Conservation (phyloP, 2,888 invertebrate genomes). For the Tridacna gigas region DNA sequence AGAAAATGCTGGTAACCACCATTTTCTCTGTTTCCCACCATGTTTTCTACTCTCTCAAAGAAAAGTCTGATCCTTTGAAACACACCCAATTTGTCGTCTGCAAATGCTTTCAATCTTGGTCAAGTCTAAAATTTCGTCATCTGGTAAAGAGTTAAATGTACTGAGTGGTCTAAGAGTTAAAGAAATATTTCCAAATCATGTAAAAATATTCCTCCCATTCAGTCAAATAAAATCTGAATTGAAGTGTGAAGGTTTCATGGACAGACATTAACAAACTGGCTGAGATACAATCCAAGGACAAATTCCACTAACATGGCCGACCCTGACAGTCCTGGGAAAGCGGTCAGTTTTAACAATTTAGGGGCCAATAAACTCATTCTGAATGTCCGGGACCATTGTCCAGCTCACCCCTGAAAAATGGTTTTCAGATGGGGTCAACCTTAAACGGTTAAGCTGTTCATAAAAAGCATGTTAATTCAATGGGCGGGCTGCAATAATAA, state of each 20-base stretch:
- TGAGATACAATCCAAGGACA: slow-evolving; percentile 31
- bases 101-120: too few species aligned
- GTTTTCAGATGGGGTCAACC: slow-evolving; percentile 50
- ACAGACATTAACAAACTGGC: background rate
- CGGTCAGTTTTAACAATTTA: slow-evolving; percentile 45
- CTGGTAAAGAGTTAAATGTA: too few species aligned
- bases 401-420: slow-evolving; percentile 28
- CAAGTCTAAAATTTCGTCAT: too few species aligned
- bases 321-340: slow-evolving; percentile 53
- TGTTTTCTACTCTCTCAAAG: too few species aligned
- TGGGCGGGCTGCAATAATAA: slow-evolving; percentile 24
- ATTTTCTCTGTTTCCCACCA: too few species aligned
- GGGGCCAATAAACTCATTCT: slow-evolving; percentile 55
- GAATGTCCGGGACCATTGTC: slow-evolving; percentile 43
- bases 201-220: slow-evolving; percentile 54
- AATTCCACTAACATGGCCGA: slow-evolving; percentile 45
- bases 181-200: background rate
- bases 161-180: too few species aligned
- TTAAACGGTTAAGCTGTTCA: slow-evolving; percentile 32
- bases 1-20: too few species aligned
- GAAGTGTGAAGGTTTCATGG: slow-evolving; percentile 36
- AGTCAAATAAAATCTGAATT: slow-evolving; percentile 39
- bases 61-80: too few species aligned
- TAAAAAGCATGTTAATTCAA: slow-evolving; percentile 26
- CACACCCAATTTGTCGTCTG: too few species aligned